Evolutionary conservation across 2,888 invertebrate species (phyloP).

Genomic region (Brachyopa scutellaris): DNA sequence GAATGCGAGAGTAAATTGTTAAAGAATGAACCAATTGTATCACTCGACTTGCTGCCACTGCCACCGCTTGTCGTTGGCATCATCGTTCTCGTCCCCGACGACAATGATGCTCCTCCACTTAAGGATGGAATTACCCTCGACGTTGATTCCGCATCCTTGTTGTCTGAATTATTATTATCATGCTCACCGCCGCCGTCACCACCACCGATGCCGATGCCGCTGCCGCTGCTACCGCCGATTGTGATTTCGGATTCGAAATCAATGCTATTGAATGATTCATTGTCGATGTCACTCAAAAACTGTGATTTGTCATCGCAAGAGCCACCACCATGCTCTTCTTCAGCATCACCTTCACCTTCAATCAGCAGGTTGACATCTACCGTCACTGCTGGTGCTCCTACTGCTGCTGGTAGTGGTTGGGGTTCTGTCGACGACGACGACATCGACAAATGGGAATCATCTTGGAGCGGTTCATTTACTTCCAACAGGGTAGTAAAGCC

Average conservation of each 20-base stretch:
- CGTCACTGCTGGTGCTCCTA: conserved; percentile 46
- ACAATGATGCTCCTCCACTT: conserved; percentile 50
- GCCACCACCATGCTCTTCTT: conserved; percentile 40
- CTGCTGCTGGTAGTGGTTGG: conserved; percentile 61
- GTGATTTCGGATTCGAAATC: conserved; percentile 82
- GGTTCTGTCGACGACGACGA: conserved; percentile 73
- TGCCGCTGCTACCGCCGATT: conserved; percentile 76
- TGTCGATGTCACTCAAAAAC: conserved; percentile 81
- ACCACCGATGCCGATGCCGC: conserved; percentile 36
- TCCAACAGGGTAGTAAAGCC: conserved; percentile 80
- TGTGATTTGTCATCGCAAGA: conserved; percentile 81
- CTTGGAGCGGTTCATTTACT: conserved; percentile 80
- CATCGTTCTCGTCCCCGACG: conserved; percentile 36
- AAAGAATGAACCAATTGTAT: conserved; percentile 81
- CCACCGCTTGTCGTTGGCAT: conserved; percentile 23
- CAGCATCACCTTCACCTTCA: conserved; percentile 63
- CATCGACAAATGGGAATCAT: conserved; percentile 73
- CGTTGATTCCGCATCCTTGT: conserved; percentile 70
- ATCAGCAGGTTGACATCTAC: conserved; percentile 76
- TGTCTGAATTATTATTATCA: conserved; percentile 73
- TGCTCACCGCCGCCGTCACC: conserved; percentile 52
- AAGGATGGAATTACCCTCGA: conserved; percentile 72
- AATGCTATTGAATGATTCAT: conserved; percentile 82
- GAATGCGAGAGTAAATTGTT: conserved; percentile 80
- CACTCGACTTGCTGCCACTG: conserved; percentile 72